phyloP scores from a whole-genome alignment of 2,888 invertebrate species.

The Trissonchulus latispiculum region DNA sequence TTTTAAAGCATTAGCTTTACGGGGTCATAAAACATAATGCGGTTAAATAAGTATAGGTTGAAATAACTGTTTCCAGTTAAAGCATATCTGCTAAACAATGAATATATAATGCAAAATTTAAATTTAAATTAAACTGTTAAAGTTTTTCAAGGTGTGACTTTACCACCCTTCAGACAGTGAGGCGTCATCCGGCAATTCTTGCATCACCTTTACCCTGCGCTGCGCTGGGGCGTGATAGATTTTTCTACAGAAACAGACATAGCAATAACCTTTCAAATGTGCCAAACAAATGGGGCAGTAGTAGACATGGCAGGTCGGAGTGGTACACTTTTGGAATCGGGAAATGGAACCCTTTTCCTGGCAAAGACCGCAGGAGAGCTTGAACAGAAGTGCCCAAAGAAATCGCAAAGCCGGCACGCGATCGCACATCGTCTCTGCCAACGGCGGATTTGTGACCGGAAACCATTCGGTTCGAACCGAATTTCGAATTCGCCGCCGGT shows the following conservation, averaged over 20 bases:
- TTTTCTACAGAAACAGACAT: not conserved
- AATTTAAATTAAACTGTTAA: too few relatives aligned
- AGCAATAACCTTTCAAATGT: not conserved
- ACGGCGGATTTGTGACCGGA: not conserved
- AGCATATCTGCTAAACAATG: too few relatives aligned
- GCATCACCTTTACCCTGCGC: too few relatives aligned
- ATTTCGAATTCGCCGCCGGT: not conserved
- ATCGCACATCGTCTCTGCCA: not conserved
- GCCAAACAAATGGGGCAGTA: not conserved
- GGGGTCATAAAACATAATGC: too few relatives aligned
- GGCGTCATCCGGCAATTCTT: too few relatives aligned
- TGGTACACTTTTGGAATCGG: not conserved
- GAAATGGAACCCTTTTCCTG: not conserved
- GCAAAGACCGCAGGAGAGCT: not conserved
- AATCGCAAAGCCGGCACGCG: not conserved
- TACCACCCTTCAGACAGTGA: too few relatives aligned
- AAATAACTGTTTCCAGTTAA: too few relatives aligned
- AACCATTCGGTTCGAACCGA: not conserved
- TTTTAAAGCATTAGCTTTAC: too few relatives aligned
- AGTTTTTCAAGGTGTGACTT: too few relatives aligned
- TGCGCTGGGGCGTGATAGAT: not conserved
- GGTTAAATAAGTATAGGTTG: too few relatives aligned
- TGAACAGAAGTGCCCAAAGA: not conserved
- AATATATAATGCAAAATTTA: too few relatives aligned
- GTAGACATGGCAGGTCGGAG: not conserved